These are phyloP conservation scores for Melolontha melolontha DNA, from an alignment of 2,888 invertebrate genomes.

Conservation along the genomic window DNA sequence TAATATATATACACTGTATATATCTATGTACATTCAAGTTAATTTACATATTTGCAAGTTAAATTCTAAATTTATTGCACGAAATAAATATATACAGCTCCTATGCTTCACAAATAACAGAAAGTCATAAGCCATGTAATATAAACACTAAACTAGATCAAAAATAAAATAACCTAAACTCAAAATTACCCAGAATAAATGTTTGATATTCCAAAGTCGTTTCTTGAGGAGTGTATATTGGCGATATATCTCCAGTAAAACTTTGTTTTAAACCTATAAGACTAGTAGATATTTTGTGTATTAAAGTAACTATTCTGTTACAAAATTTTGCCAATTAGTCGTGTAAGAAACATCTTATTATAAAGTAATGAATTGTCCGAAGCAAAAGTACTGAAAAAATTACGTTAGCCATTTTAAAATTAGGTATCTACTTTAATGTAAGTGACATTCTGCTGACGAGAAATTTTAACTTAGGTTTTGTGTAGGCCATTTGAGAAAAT, in stretches of 20 bases:
- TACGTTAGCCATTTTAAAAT: constrained; percentile 11
- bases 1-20: no score
- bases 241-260: constrained; percentile 56
- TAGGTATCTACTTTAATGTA: not conserved
- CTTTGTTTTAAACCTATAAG: constrained; percentile 60
- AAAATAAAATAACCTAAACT: constrained; percentile 75
- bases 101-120: constrained; percentile 69
- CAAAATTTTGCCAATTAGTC: constrained; percentile 56
- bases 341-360: constrained; percentile 45
- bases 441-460: constrained; percentile 8
- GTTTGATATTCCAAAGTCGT: constrained; percentile 54
- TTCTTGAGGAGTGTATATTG: constrained; percentile 57
- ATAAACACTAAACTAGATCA: constrained; percentile 71
- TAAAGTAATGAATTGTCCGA: constrained; percentile 55
- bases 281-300: constrained; percentile 57
- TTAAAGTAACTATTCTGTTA: constrained; percentile 52
- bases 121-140: constrained; percentile 68
- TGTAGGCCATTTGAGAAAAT: not conserved
- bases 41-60: no score
- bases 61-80: no score
- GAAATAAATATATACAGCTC: no score
- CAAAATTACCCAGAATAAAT: constrained; percentile 65
- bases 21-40: no score
- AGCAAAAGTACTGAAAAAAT: constrained; percentile 28
- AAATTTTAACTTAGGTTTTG: constrained; percentile 14